These are phyloP conservation scores for Chelonoidis abingdonii DNA, from an alignment of 2,113 vertebrate species.

Conservation along the genomic window DNA sequence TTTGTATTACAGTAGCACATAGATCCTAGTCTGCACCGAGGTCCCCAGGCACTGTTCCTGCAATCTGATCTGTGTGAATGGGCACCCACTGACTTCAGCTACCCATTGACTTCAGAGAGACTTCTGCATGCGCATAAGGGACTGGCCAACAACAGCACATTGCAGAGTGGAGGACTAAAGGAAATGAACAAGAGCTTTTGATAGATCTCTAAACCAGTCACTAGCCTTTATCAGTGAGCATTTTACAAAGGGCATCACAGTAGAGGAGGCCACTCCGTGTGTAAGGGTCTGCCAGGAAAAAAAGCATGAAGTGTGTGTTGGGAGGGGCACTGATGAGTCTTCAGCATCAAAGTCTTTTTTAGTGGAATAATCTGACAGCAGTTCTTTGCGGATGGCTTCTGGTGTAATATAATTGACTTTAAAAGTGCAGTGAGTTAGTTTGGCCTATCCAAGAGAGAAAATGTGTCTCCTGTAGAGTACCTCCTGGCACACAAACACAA, in stretches of 20 bases:
- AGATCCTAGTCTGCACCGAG: background rate
- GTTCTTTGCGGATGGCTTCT: conserved; percentile 36
- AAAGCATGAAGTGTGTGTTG: background rate
- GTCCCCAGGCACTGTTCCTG: background rate
- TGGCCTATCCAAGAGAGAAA: conserved; percentile 48
- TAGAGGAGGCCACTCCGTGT: background rate
- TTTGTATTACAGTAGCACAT: background rate
- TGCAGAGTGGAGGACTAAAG: background rate
- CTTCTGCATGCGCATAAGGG: background rate
- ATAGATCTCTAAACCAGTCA: background rate
- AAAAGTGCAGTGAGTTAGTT: conserved; percentile 32
- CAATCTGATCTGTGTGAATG: background rate
- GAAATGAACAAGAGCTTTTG: background rate
- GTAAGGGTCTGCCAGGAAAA: background rate
- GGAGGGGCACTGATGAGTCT: background rate
- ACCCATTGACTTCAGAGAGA: background rate
- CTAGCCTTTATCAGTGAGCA: background rate
- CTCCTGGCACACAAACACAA: conserved; percentile 22
- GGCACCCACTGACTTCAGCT: background rate
- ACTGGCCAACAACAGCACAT: background rate
- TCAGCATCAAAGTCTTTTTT: background rate
- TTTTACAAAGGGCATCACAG: background rate
- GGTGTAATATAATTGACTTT: conserved; percentile 57
- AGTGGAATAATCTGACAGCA: conserved; percentile 15
- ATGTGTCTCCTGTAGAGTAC: conserved; percentile 31